Evolutionary conservation across 2,113 vertebrate genomes (phyloP).

Genomic region (Anarrhichthys ocellatus): DNA sequence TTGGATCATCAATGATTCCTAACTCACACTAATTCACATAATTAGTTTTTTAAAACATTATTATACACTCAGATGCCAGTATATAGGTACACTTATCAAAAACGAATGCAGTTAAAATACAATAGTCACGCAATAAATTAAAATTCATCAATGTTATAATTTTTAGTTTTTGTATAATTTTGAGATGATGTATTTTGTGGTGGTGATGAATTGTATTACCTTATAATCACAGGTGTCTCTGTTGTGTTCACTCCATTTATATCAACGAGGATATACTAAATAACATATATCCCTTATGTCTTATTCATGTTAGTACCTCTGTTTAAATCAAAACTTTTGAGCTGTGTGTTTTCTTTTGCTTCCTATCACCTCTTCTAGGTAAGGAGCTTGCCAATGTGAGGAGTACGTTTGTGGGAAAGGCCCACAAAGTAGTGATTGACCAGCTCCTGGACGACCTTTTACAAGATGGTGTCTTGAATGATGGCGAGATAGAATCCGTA

Average conservation of each 20-base stretch:
- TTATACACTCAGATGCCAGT: neutral
- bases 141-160: neutral
- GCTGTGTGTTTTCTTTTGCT: neutral
- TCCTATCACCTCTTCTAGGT: neutral
- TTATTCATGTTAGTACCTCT: neutral
- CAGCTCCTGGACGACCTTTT: conserved; percentile 79
- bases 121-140: no score
- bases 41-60: neutral
- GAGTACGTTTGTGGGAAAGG: conserved; percentile 17
- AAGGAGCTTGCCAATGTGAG: conserved; percentile 60
- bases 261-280: neutral
- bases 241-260: neutral
- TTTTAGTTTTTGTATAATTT: neutral
- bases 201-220: neutral
- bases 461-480: conserved; percentile 57
- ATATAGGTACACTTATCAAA: neutral
- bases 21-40: neutral
- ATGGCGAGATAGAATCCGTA: conserved; percentile 70
- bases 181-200: neutral
- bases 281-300: neutral
- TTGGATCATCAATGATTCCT: neutral
- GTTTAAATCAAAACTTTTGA: neutral
- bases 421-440: conserved; percentile 23
- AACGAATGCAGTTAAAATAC: no score
- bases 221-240: neutral